Evolutionary conservation across 1,140 invertebrate species (phyloP).

Genomic region (Tachypleus tridentatus): DNA sequence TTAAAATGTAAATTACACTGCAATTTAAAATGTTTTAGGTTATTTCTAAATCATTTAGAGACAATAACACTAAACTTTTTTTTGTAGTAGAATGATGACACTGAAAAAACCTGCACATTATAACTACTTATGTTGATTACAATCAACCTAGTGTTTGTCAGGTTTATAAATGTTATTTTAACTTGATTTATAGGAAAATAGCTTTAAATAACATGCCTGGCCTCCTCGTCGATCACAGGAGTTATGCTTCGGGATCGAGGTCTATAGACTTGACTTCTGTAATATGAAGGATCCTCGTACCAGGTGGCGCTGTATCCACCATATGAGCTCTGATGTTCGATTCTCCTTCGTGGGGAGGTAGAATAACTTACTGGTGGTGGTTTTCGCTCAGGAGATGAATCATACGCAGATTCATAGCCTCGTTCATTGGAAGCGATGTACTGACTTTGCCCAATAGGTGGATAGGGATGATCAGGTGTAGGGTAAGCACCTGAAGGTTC

Average conservation of each 20-base stretch:
- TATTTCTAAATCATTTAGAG: too few relatives aligned
- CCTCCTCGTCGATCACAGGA: conserved; percentile 76
- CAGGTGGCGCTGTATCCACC: conserved; percentile 19
- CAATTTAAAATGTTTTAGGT: too few relatives aligned
- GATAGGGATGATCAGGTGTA: conserved; percentile 26
- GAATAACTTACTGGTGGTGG: conserved; percentile 48
- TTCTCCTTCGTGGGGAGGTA: conserved; percentile 63
- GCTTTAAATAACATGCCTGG: conserved; percentile 45
- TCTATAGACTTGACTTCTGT: conserved; percentile 39
- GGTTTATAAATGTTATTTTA: too few relatives aligned
- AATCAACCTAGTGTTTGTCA: too few relatives aligned
- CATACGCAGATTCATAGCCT: conserved; percentile 14
- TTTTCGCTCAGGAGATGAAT: conserved; percentile 22
- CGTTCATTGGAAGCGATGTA: conserved; percentile 18
- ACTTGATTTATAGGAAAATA: too few relatives aligned
- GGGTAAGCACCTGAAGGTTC: conserved; percentile 17
- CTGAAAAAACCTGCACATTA: too few relatives aligned
- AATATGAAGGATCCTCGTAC: conserved; percentile 72
- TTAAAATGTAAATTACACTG: too few relatives aligned
- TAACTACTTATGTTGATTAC: too few relatives aligned
- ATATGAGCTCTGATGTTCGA: conserved; percentile 31
- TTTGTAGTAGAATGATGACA: too few relatives aligned
- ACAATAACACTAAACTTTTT: too few relatives aligned
- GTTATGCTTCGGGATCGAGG: conserved; percentile 60
- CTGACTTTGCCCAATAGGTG: conserved; percentile 16